Base-by-base conservation (phyloP, 1,140 invertebrate species). In the Monochamus saltuarius region DNA sequence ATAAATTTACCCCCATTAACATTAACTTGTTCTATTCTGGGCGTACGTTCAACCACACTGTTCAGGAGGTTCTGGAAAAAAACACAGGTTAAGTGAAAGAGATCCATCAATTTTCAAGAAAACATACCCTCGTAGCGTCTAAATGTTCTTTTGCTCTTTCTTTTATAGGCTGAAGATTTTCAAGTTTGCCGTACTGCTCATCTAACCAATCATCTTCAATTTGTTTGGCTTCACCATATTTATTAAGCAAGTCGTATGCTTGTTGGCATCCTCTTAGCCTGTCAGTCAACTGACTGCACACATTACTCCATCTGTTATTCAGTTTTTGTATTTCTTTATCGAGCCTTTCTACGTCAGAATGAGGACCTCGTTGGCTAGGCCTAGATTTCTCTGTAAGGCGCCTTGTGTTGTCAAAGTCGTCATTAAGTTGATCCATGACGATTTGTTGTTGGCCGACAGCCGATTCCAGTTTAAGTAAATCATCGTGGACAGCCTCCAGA, bases 1-100 rank as follows among this genome's bases (percentile, higher is more conserved):
- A 99, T 97, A 78, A 94, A 93, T 76, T 94, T 86, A 73, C 94
- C 95, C 68, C 96, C 96, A 74, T 92, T 91, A 65, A 91, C 83
- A 80, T 98, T 98, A 69, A 97, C 92, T 74, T 92, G 88, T 81
- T 99, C 96, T 72, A 99, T 95, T 73, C 91, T 89, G 69, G 91
- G 89, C 66, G 91, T 93, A 72, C 91, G 86, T 78, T 97, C 94
- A 69, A 93, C 87, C 61, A 96, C 88, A 75, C 85, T 87, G 72
- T 93, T 93, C 75, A 97, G 89, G 73, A 97, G 83, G 73, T 87
- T 90, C 95, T 97, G 81, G 62, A 84, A 82, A 22, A 43, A 56
- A 45, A 14, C 9, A 16, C 6, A 29, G 22, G 6, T 29, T 29
- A 29, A 29, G 2, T 29, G 22, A 29, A 29, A 29, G 2, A 29